Percentiles rank a stretch among this genome's conserved stretches.
phyloP scores from a whole-genome alignment of 2,113 vertebrate species.

The Isurus oxyrinchus region DNA sequence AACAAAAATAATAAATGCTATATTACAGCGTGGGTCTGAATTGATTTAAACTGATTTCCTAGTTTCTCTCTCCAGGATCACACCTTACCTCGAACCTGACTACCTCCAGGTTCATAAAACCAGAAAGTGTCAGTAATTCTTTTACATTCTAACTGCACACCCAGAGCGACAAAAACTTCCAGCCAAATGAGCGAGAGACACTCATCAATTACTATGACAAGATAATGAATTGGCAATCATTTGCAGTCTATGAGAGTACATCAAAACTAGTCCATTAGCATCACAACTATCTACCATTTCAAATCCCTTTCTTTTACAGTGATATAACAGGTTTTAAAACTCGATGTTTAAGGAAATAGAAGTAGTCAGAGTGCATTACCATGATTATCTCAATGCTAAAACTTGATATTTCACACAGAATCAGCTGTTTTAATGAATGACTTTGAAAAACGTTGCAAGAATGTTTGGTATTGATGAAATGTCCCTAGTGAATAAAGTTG shows the following conservation, averaged over 20 bases:
- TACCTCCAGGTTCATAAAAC: neutral
- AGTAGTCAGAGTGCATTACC: neutral
- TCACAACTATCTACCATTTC: neutral
- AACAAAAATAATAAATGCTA: neutral
- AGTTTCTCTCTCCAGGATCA: neutral
- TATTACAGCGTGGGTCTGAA: neutral
- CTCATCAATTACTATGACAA: neutral
- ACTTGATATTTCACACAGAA: neutral
- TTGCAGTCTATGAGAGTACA: neutral
- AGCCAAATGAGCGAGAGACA: neutral
- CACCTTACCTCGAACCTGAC: neutral
- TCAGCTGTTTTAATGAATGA: neutral
- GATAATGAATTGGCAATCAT: neutral
- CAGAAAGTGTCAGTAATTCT: neutral
- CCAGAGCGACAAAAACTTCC: neutral
- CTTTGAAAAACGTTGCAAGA: neutral
- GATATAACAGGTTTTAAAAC: neutral
- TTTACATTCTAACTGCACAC: neutral
- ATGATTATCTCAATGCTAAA: neutral
- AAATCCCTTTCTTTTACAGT: neutral
- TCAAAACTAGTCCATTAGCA: neutral
- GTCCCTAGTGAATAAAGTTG: neutral
- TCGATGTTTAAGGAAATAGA: neutral
- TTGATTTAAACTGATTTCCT: neutral
- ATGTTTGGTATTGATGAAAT: neutral